Evolutionary conservation across 2,888 invertebrate species (phyloP), one percentile per base, ranked within the genome.

Genomic region (Diplolepis rosae): DNA sequence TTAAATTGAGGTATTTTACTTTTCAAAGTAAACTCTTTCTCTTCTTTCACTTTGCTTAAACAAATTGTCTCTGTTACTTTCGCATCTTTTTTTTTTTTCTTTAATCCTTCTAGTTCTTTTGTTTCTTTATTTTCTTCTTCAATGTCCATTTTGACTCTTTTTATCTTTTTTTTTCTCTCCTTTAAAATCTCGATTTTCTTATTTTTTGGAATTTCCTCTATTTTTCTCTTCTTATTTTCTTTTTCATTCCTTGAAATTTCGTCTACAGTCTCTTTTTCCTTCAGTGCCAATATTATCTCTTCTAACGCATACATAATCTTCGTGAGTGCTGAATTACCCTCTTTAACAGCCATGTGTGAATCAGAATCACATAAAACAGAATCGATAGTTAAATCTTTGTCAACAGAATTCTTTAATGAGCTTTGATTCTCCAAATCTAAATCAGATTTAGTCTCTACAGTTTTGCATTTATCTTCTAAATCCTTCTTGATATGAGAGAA

Each of bases 131-230:
- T 13, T 6, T 51, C 27, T 28, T 50, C 3, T 13, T 18, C 5
- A 48, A 5, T 15, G 5, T 42, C 42, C 27, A 5, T 52, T 52
- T 27, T n/a, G 39, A 13, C 39, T 48, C 27, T 48, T 45, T 18
- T n/a, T n/a, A n/a, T n/a, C n/a, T 51, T 39, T 22, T 56, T 56
- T 35, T 61, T 61, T n/a, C 35, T 22, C 22, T 45, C 39, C 13
- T 39, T 39, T 4, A 39, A 3, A 13, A 39, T 45, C 15, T 45
- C 45, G 15, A 15, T 66, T 28, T 74, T 66, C 69, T 39, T 69
- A 18, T 13, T 54, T 18, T 32, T 18, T 11, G 4, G 18, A 13
- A 6, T 32, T 3, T 32, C 32, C 1, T 11, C 32, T 51, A 11
- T 22, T 18, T 1, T 22, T 5, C 13, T 27, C 27, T 27, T 13